Base-by-base conservation (phyloP, 2,113 vertebrate species). In the Gracilinanus agilis region DNA sequence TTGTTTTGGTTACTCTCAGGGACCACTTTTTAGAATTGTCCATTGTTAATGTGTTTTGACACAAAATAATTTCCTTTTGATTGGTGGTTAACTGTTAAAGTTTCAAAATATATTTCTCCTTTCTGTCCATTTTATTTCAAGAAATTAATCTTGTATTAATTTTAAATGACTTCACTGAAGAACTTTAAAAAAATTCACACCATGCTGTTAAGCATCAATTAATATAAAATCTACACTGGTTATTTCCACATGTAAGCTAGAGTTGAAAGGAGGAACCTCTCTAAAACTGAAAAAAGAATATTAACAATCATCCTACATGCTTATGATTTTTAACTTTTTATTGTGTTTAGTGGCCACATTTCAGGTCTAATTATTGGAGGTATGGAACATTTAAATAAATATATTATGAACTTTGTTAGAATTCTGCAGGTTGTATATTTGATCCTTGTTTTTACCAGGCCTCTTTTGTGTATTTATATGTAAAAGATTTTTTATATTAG, bases 41-140 rank as follows among this genome's bases (percentile, higher is more conserved):
- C 93, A 34, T 2, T 92, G 44, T 13, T 91, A 54, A 89, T 94
- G 6, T 92, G 21, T 44, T 96, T 96, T 89, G 25, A 58, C 0
- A 0, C 92, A 25, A 92, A 54, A 88, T 2, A 54, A 90, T 89
- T 53, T 90, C 1, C 1, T 93, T 44, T 90, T 91, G 92, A 96
- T 55, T 44, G 90, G 27, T 56, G 90, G 53, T 54, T 53, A 96
- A 54, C 75, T 55, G 54, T 24, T 95, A 23, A 96, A 93, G 13
- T 27, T 44, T 91, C 91, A 88, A 89, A 97, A 88, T 92, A 5
- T 0, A 56, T 91, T 90, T 92, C 25, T 89, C 88, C 58, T 88
- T 91, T 93, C 27, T 92, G 23, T 89, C 3, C 11, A 93, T 95
- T 96, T 49, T 54, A 93, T 92, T 94, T 92, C 75, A 25, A 83